phyloP scores from a whole-genome alignment of 1,140 invertebrate species.

The Drosophila ironensis region DNA sequence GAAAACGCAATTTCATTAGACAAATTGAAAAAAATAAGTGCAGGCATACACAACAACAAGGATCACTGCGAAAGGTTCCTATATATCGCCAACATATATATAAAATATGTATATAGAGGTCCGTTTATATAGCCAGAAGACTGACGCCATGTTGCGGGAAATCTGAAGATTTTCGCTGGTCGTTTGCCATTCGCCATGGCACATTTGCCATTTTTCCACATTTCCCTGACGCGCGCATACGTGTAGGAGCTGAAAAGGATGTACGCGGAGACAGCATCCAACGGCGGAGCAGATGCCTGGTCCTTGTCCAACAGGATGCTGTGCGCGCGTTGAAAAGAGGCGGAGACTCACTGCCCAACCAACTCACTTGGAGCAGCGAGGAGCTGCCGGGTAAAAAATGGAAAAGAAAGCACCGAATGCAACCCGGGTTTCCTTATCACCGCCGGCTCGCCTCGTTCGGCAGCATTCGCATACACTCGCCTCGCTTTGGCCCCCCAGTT shows the following conservation, averaged over 20 bases:
- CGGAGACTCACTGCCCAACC: constrained; percentile 64
- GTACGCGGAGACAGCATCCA: constrained; percentile 23
- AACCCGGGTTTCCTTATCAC: constrained; percentile 18
- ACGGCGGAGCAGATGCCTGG: constrained; percentile 30
- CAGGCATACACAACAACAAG: constrained; percentile 41
- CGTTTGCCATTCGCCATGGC: constrained; percentile 70
- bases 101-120: neutral
- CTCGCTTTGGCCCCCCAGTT: constrained; percentile 8
- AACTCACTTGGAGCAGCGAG: constrained; percentile 44
- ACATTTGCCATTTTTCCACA: constrained; percentile 47
- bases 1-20: constrained; percentile 81
- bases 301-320: constrained; percentile 59
- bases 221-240: constrained; percentile 54
- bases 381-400: constrained; percentile 24
- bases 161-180: constrained; percentile 43
- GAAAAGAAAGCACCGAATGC: constrained; percentile 35
- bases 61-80: neutral
- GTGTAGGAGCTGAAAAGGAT: constrained; percentile 48
- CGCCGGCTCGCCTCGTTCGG: constrained; percentile 9
- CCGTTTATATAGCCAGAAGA: constrained; percentile 22
- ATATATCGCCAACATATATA: neutral
- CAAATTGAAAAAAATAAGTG: constrained; percentile 81
- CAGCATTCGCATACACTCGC: constrained; percentile 8
- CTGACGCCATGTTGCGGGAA: constrained; percentile 56
- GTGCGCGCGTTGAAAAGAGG: constrained; percentile 81